Conservation (phyloP, 1,140 invertebrate genomes). For the Hestina assimilis region DNA sequence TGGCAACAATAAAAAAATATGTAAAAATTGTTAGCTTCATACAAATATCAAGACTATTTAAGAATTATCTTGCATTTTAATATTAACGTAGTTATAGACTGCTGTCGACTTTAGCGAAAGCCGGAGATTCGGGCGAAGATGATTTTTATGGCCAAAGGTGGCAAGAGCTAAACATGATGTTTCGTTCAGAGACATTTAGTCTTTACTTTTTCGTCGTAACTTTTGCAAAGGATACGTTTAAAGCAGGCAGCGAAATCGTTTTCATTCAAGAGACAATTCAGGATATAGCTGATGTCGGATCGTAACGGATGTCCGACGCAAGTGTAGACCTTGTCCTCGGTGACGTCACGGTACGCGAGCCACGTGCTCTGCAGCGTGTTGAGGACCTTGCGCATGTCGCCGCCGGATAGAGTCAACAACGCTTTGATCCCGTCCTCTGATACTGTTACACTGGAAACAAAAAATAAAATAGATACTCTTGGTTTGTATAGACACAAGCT, state of each 20-base stretch:
- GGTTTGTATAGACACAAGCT: neutral
- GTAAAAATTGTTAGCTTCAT: no score
- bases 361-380: constrained; percentile 97
- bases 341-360: constrained; percentile 91
- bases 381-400: constrained; percentile 99
- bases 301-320: constrained; percentile 97
- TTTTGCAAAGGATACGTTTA: constrained; percentile 86
- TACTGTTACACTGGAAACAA: constrained; percentile 85
- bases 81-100: no score
- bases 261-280: constrained; percentile 94
- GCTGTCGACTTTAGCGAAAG: no score
- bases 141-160: no score
- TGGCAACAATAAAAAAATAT: no score
- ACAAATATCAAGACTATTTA: no score
- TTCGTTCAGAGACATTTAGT: no score
- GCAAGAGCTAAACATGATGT: no score
- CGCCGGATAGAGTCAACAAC: constrained; percentile 91
- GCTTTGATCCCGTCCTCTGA: constrained; percentile 95
- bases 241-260: constrained; percentile 87
- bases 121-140: no score
- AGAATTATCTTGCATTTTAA: no score
- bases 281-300: constrained; percentile 92
- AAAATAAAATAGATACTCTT: no score
- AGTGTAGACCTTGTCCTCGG: constrained; percentile 95
- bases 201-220: neutral